Evolutionary conservation across 2,113 vertebrate genomes (phyloP).

Genomic region (Oryctolagus cuniculus): DNA sequence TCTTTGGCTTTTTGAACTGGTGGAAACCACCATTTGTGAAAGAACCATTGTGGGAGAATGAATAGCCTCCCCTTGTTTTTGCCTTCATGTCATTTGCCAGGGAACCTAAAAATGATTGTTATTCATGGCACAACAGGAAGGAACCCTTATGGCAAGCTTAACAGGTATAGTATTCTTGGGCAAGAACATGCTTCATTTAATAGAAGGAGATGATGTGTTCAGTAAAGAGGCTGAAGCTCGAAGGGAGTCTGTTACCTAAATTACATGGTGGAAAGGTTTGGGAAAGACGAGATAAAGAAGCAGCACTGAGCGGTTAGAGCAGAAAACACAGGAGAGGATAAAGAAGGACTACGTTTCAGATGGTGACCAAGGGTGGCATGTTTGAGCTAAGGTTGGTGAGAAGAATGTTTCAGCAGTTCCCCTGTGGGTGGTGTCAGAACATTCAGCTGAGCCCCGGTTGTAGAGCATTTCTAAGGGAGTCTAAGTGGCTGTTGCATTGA

Average conservation of each 20-base stretch:
- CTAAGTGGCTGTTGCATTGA: background rate
- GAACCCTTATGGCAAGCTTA: background rate
- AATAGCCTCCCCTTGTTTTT: background rate
- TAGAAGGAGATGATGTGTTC: background rate
- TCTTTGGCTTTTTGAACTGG: constrained; percentile 50
- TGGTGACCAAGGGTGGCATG: background rate
- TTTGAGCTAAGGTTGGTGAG: background rate
- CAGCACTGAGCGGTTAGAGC: background rate
- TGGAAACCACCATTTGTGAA: background rate
- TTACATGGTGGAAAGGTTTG: background rate
- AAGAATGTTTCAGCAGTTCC: constrained; percentile 31
- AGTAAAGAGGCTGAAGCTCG: background rate
- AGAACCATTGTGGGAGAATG: background rate
- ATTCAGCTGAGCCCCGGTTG: background rate
- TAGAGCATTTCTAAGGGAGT: background rate
- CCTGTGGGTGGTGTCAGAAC: background rate
- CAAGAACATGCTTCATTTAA: constrained; percentile 28
- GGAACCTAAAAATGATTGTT: background rate
- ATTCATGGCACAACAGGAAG: background rate
- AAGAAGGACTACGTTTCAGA: background rate
- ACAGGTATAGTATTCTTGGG: background rate
- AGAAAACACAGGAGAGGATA: background rate
- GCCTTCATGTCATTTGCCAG: background rate
- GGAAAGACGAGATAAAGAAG: background rate
- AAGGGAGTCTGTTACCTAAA: background rate